Percentiles rank a stretch among this genome's conserved stretches.
Evolutionary conservation across 2,113 vertebrate genomes (phyloP).

Genomic region (Nibea coibor): DNA sequence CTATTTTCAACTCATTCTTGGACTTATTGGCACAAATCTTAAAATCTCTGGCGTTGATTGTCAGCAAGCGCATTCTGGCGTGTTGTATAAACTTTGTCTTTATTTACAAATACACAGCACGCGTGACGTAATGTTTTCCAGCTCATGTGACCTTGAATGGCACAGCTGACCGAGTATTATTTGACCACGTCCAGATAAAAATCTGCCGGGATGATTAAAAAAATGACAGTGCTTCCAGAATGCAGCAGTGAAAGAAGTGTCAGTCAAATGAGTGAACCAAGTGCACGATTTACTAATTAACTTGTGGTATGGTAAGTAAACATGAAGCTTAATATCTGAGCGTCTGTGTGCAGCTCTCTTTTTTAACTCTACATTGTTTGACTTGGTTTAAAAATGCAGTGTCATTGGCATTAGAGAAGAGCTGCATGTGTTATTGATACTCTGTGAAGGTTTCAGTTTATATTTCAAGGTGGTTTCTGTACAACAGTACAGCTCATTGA

Average conservation of each 20-base stretch:
- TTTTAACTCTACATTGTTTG: background rate
- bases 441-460: background rate
- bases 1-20: too few species aligned
- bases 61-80: background rate
- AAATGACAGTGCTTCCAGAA: background rate
- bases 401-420: background rate
- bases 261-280: background rate
- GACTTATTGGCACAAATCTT: background rate
- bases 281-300: background rate
- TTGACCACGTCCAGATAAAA: conserved; percentile 42
- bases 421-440: background rate
- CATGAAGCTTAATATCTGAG: background rate
- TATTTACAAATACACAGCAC: conserved; percentile 13
- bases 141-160: conserved; percentile 39
- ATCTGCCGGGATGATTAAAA: conserved; percentile 13
- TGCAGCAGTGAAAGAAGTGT: background rate
- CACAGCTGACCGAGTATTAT: conserved; percentile 35
- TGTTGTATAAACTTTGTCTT: conserved; percentile 2
- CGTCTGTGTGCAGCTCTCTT: background rate
- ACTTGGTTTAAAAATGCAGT: background rate
- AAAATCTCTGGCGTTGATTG: background rate
- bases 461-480: background rate
- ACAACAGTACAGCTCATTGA: conserved; percentile 3
- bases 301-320: background rate
- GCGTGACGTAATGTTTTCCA: background rate